These are phyloP conservation scores for Australoheros scitulus DNA, from an alignment of 2,113 vertebrate species.

Conservation along the genomic window DNA sequence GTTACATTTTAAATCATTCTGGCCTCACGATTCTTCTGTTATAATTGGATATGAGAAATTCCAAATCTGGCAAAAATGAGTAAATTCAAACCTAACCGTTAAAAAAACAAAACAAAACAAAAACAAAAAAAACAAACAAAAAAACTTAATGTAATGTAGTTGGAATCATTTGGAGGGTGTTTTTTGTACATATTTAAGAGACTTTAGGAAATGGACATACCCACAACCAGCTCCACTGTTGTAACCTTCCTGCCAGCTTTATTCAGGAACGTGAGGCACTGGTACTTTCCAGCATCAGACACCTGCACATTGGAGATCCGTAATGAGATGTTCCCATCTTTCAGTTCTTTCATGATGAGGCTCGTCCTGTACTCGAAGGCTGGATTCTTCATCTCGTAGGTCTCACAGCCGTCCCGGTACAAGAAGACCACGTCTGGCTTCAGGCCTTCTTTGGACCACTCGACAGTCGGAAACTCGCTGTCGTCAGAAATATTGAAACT, in stretches of 20 bases:
- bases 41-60: too few relatives aligned
- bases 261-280: background rate
- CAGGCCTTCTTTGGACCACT: slow-evolving; percentile 37
- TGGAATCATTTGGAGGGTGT: background rate
- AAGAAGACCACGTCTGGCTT: background rate
- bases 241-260: rapidly evolving
- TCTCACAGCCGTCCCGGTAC: slow-evolving; percentile 32
- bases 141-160: too few relatives aligned
- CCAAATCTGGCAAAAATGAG: too few relatives aligned
- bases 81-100: too few relatives aligned
- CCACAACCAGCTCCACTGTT: background rate
- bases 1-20: too few relatives aligned
- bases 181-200: background rate
- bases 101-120: too few relatives aligned
- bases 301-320: slow-evolving; percentile 31
- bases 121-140: too few relatives aligned
- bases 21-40: too few relatives aligned
- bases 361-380: slow-evolving; percentile 21
- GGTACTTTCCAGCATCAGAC: slow-evolving; percentile 8
- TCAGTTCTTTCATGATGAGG: background rate
- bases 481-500: background rate
- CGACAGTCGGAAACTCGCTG: background rate
- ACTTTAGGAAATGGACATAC: slow-evolving; percentile 9
- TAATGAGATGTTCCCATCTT: slow-evolving; percentile 17
- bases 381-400: slow-evolving; percentile 2